Evolutionary conservation across 2,797 vertebrate species (phyloP), one percentile per base, ranked within the genome.

Genomic region (Cynopterus sphinx): DNA sequence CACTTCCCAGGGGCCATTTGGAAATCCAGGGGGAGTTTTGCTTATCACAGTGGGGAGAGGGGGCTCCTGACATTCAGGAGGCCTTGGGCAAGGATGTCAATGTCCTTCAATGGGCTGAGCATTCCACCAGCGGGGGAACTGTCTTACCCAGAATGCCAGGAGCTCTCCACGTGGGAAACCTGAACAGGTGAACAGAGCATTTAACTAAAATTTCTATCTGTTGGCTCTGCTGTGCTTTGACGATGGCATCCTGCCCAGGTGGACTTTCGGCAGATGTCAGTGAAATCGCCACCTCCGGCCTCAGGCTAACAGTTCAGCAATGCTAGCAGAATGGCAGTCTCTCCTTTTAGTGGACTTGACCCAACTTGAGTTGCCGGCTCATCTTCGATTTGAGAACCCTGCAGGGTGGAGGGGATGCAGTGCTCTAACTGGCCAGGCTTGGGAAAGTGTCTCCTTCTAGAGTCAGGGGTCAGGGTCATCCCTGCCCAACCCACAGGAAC

Each of bases 291-390:
- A 51, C 16, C 19, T 28, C 0, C 6, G 24, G 63, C 22, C 53
- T 39, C 21, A 3, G n/a, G 19, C 15, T 26, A 12, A n/a, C 12
- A 3, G 17, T 6, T 13, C 0, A n/a, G 57, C 19, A 2, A 7
- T 0, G n/a, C 8, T 5, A 36, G 22, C 43, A 28, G 51, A 22
- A 39, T 6, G 24, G 1, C n/a, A 1, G 2, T 4, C 5, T 21
- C 24, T 59, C n/a, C 36, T 59, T 31, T 24, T 5, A 21, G 55
- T 28, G 51, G 21, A 36, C 39, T 0, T 68, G 21, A 19, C 24
- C 36, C 19, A n/a, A 13, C 22, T 8, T 16, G 33, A 74, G 33
- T 8, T 36, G 71, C 22, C 28, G 46, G 31, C 5, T 81, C 59
- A 53, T n/a, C 31, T 87, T 61, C 3, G 4, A n/a, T 61, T 55